Conservation (phyloP, 2,797 vertebrate species). For the Lacerta bilineata region DNA sequence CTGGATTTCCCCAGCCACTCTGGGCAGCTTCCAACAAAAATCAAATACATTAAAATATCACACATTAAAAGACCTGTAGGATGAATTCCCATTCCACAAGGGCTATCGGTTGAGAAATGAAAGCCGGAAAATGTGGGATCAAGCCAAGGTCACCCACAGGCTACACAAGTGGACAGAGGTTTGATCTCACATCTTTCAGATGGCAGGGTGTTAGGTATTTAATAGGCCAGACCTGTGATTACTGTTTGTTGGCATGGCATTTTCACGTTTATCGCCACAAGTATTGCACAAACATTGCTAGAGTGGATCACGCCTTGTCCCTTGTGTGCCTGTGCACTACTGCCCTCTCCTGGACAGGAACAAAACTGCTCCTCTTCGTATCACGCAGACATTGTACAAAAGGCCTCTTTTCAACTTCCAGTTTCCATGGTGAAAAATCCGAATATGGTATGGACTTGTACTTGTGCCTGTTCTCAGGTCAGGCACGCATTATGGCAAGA, state of each 20-base stretch:
- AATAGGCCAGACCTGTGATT: not conserved
- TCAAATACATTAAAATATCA: too few relatives aligned
- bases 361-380: not conserved
- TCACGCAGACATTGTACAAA: not conserved
- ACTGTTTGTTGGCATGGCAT: not conserved
- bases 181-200: not conserved
- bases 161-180: not conserved
- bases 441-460: not conserved
- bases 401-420: not conserved
- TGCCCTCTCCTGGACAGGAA: slow-evolving; percentile 26
- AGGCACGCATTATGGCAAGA: not conserved
- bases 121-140: not conserved
- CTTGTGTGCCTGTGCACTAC: not conserved
- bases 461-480: not conserved
- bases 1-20: too few relatives aligned
- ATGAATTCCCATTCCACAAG: not conserved
- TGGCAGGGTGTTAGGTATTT: not conserved
- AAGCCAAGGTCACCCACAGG: not conserved
- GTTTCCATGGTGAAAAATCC: not conserved
- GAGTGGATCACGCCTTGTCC: not conserved
- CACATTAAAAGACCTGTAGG: not conserved
- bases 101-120: not conserved
- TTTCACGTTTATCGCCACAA: not conserved
- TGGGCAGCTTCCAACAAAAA: too few relatives aligned
- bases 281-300: not conserved